These are phyloP conservation scores for Sorex fumeus DNA, from an alignment of 2,113 vertebrate genomes.

Conservation along the genomic window DNA sequence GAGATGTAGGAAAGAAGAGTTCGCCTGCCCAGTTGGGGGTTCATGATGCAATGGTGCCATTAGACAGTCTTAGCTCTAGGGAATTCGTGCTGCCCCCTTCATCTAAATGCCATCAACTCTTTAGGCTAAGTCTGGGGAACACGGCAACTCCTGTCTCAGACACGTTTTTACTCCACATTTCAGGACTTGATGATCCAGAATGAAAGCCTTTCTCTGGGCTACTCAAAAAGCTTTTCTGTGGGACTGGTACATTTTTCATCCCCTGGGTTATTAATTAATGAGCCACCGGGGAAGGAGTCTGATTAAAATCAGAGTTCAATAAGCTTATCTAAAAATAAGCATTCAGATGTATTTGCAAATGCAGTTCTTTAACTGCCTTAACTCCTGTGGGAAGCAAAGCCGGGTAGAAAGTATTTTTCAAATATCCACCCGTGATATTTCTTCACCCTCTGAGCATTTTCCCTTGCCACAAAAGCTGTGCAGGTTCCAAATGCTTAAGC, in stretches of 20 bases:
- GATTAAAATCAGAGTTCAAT: conserved; percentile 56
- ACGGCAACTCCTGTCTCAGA: background rate
- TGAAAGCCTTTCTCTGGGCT: background rate
- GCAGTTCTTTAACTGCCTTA: conserved; percentile 29
- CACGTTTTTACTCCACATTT: background rate
- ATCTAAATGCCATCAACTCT: background rate
- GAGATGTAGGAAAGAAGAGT: no score
- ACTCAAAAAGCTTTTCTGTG: conserved; percentile 4
- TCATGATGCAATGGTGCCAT: background rate
- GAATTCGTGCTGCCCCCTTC: background rate
- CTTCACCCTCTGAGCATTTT: background rate
- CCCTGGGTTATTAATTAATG: conserved; percentile 71
- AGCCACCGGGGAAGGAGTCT: conserved; percentile 20
- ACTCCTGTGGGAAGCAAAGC: conserved; percentile 39
- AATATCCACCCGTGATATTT: background rate
- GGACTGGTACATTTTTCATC: background rate
- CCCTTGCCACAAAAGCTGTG: background rate
- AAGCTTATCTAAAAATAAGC: conserved; percentile 55
- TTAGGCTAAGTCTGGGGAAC: background rate
- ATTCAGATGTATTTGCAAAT: conserved; percentile 19
- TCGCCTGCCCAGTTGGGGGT: background rate
- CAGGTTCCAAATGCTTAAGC: background rate
- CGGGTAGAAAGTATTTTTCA: conserved; percentile 3
- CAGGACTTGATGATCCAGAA: background rate
- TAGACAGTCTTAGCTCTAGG: background rate